Evolutionary conservation across 2,888 invertebrate species (phyloP).

Genomic region (Amorpha juglandis): DNA sequence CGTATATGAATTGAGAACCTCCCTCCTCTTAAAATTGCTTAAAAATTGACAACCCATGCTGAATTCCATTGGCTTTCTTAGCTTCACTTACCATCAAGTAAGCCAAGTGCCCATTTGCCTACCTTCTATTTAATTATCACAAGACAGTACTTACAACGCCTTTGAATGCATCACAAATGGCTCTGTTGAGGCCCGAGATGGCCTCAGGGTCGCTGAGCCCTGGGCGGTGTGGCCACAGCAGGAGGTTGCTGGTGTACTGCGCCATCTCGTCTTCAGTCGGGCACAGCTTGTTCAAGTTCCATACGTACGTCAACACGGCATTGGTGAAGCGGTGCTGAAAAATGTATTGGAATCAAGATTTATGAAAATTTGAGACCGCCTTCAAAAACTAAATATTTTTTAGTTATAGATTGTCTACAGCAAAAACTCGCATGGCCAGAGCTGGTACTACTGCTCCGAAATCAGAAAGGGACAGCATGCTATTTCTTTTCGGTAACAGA

Average conservation of each 20-base stretch:
- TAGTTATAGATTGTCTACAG: no score
- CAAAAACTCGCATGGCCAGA: no score
- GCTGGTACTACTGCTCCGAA: no score
- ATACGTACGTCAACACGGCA: constrained; percentile 92
- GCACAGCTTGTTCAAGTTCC: constrained; percentile 88
- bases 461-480: no score
- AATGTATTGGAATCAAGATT: neutral
- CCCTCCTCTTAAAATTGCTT: no score
- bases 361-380: neutral
- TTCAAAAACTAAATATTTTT: neutral
- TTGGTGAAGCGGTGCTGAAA: constrained; percentile 91
- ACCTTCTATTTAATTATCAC: neutral
- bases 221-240: constrained; percentile 91
- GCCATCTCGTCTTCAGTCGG: constrained; percentile 96
- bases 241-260: constrained; percentile 92
- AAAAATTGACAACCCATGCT: no score
- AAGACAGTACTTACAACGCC: constrained; percentile 44
- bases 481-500: no score
- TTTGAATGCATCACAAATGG: constrained; percentile 93
- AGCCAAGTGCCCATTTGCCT: no score
- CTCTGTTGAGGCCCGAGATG: constrained; percentile 86
- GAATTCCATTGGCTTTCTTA: no score
- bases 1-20: no score
- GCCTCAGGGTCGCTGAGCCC: constrained; percentile 89
- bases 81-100: no score